Base-by-base conservation (phyloP, 1,140 invertebrate species). In the Glomeris maerens region DNA sequence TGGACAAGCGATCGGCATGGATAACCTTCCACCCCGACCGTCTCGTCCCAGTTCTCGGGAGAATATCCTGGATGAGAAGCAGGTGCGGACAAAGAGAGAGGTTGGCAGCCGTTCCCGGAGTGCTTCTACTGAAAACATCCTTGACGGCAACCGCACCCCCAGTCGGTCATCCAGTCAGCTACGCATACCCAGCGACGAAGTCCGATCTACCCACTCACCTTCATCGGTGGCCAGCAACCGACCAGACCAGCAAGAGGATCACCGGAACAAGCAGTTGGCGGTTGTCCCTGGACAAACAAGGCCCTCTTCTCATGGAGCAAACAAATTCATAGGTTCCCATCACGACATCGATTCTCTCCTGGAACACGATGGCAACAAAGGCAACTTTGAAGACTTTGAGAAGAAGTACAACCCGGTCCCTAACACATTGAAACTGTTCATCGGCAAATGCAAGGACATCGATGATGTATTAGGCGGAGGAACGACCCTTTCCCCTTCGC, bases 381-480 rank as follows among this genome's bases (percentile, higher is more conserved):
- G 49, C n/a, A 50, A n/a, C 14, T 50, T 53, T 14, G 52, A 53
- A 45, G 52, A 53, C 4, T 50, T 53, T 27, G 48, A 53, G 41
- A 23, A 45, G 17, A 46, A 44, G 46, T 29, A 26, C 28, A 25
- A 45, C 13, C 13, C 20, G 27, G 40, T 36, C 46, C 31, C 22
- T 22, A 3, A 21, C 3, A 29, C 13, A 45, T 3, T 41, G 7
- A 22, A n/a, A 10, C 13, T 48, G 20, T 58, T 58, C 45, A 56
- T 58, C 7, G 50, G 59, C 2, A 50, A 59, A 45, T 59, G 54
- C 44, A 26, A 59, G 50, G 59, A 61, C 44, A 61, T 61, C 13
- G 59, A 61, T 39, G 59, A 61, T 45, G 57, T 61, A 56, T 41
- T 61, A 0, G 59, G 59, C 2, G n/a, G n/a, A n/a, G n/a, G n/a